Percentiles rank a stretch among this genome's conserved stretches.
These are phyloP conservation scores for Apodemus agrarius DNA, from an alignment of 2,797 vertebrate genomes.

Conservation along the genomic window DNA sequence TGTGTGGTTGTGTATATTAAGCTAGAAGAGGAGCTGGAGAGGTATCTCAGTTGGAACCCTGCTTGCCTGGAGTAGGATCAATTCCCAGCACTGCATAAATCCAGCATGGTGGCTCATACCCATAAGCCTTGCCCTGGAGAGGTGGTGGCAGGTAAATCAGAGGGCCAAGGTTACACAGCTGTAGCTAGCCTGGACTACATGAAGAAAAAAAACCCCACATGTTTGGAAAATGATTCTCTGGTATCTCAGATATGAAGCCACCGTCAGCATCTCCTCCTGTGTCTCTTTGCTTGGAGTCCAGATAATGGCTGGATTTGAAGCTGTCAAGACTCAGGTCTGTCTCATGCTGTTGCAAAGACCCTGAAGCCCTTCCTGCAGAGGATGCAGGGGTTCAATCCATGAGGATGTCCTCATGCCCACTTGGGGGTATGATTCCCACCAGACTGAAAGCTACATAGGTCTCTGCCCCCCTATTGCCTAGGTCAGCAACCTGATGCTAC, in stretches of 20 bases:
- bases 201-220: not conserved
- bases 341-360: accelerated
- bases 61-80: not conserved
- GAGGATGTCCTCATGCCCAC: not conserved
- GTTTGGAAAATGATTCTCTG: not conserved
- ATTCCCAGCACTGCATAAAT: not conserved
- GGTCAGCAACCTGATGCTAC: not conserved
- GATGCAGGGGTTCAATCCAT: too few species aligned
- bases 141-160: not conserved
- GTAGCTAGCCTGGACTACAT: not conserved
- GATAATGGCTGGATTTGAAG: not conserved
- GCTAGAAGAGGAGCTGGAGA: too few species aligned
- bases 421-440: not conserved
- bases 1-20: not conserved
- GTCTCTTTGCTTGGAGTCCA: not conserved
- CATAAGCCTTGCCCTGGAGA: not conserved
- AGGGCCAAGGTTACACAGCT: not conserved
- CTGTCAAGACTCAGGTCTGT: not conserved
- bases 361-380: not conserved
- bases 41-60: not conserved
- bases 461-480: not conserved
- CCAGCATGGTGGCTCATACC: not conserved
- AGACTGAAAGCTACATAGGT: not conserved
- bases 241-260: not conserved
- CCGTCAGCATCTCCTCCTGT: accelerated